These are phyloP conservation scores for Aspiorhynchus laticeps DNA, from an alignment of 2,113 vertebrate genomes.

Conservation along the genomic window DNA sequence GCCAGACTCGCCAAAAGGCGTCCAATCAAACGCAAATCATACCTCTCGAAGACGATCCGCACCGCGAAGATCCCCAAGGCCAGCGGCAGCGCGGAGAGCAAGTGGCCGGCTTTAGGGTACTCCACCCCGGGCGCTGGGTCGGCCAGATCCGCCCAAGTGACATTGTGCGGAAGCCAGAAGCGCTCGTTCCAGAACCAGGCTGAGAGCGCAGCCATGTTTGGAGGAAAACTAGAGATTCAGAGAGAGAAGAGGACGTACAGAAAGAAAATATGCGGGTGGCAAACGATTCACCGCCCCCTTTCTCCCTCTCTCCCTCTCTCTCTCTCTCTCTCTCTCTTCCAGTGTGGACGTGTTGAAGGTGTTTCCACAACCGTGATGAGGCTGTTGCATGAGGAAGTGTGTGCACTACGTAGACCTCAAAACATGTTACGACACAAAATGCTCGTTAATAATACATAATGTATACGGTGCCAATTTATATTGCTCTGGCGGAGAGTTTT, in stretches of 20 bases:
- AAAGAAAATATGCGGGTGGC: conserved; percentile 23
- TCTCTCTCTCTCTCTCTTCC: conserved; percentile 1
- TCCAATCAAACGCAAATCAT: conserved; percentile 46
- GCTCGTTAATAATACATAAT: too few relatives aligned
- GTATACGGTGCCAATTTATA: background rate
- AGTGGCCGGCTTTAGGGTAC: conserved; percentile 84
- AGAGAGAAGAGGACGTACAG: conserved; percentile 27
- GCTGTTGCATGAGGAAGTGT: conserved; percentile 34
- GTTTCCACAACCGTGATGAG: conserved; percentile 44
- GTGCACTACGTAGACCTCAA: background rate
- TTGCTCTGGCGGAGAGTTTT: background rate
- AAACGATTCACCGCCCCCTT: conserved; percentile 53
- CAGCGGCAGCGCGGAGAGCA: conserved; percentile 84
- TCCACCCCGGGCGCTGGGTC: conserved; percentile 79
- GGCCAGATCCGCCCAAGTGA: conserved; percentile 92
- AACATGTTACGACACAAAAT: background rate
- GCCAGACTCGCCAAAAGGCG: background rate
- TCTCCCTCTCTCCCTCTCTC: background rate
- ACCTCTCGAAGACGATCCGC: conserved; percentile 93
- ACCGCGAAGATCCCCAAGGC: conserved; percentile 86
- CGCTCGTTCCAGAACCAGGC: conserved; percentile 95
- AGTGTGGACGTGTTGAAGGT: conserved; percentile 14
- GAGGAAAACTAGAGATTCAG: background rate
- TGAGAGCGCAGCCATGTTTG: conserved; percentile 81
- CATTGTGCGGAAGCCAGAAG: conserved; percentile 95